phyloP scores from a whole-genome alignment of 1,140 invertebrate species.

The Diachasmimorpha longicaudata region DNA sequence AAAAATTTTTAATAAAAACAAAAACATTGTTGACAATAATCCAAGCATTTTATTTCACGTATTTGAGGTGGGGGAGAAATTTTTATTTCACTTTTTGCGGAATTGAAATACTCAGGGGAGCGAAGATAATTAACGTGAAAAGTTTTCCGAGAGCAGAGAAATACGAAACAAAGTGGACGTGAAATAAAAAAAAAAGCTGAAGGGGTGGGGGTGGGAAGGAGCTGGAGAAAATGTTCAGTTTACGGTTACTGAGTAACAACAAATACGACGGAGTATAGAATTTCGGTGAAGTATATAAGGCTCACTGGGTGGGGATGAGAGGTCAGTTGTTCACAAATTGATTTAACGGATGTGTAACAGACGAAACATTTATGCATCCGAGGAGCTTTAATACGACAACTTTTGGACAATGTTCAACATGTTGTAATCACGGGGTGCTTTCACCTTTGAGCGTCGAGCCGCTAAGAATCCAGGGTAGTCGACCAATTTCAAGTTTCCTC shows the following conservation, averaged over 20 bases:
- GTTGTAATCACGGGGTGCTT: not conserved
- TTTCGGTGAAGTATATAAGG: not conserved
- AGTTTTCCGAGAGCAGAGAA: not conserved
- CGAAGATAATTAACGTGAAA: conserved; percentile 4
- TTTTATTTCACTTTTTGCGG: not conserved
- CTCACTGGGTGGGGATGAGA: not conserved
- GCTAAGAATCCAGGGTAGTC: not conserved
- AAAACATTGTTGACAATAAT: conserved; percentile 13
- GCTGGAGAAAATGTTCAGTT: not conserved
- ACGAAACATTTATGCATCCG: too few relatives aligned
- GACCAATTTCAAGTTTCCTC: conserved; percentile 2
- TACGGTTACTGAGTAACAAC: not conserved
- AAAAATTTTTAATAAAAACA: not conserved
- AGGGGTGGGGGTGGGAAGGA: too few relatives aligned
- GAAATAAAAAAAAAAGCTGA: not conserved
- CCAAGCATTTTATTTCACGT: conserved; percentile 13
- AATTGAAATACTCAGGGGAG: not conserved
- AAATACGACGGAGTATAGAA: not conserved
- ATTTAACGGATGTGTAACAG: too few relatives aligned
- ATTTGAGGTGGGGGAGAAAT: not conserved
- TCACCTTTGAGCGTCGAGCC: not conserved
- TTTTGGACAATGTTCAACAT: not conserved
- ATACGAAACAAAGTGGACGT: not conserved
- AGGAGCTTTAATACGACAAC: too few relatives aligned
- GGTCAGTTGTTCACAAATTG: too few relatives aligned